These are phyloP conservation scores for Brachionus calyciflorus DNA, from an alignment of 1,140 invertebrate genomes.

Conservation along the genomic window DNA sequence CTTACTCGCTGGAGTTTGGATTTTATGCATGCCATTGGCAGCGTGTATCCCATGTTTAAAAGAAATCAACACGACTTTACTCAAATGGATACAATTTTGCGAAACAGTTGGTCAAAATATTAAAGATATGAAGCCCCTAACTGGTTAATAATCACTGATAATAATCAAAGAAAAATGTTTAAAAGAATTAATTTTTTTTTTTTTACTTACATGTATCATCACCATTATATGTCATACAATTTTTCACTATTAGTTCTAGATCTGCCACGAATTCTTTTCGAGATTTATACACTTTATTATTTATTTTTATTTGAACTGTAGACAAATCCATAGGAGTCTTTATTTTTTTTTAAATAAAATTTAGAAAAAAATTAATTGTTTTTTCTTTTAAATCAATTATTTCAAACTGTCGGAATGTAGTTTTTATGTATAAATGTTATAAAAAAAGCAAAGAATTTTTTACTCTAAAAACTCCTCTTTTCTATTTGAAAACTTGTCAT, in stretches of 20 bases:
- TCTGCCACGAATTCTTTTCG: slow-evolving; percentile 30
- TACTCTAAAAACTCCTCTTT: too few species aligned
- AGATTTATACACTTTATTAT: slow-evolving; percentile 42
- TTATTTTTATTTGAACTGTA: slow-evolving; percentile 42
- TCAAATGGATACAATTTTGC: slow-evolving; percentile 42
- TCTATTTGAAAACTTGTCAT: too few species aligned
- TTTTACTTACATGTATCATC: slow-evolving; percentile 40
- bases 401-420: too few species aligned
- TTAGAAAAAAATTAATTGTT: too few species aligned
- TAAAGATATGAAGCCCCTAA: slow-evolving; percentile 33
- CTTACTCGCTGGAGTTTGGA: slow-evolving; percentile 9
- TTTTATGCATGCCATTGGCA: slow-evolving; percentile 7
- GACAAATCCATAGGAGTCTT: slow-evolving; percentile 47
- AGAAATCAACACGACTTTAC: slow-evolving; percentile 37
- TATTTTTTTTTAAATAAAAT: too few species aligned
- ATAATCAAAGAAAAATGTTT: too few species aligned
- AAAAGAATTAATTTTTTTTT: too few species aligned
- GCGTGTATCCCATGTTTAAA: slow-evolving; percentile 21
- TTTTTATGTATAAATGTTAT: too few species aligned
- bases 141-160: background rate
- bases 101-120: slow-evolving; percentile 35
- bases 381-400: too few species aligned
- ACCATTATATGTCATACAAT: slow-evolving; percentile 44
- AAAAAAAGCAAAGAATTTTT: too few species aligned
- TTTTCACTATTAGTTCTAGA: slow-evolving; percentile 34